These are phyloP conservation scores for Pherbina coryleti DNA, from an alignment of 2,888 invertebrate species.

Conservation along the genomic window DNA sequence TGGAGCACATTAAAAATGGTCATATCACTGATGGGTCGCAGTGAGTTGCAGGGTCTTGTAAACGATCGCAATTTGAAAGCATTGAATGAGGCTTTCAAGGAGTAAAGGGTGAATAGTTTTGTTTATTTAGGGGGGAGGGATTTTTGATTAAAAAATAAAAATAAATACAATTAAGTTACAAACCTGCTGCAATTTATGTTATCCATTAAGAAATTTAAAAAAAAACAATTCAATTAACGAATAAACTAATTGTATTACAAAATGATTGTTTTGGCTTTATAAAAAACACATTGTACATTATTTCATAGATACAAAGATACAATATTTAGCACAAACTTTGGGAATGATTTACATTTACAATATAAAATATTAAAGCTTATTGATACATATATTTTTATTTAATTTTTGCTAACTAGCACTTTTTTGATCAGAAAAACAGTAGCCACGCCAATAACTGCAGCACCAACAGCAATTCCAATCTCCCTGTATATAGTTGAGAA, in stretches of 20 bases:
- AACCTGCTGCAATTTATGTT: background rate
- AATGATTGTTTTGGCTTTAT: background rate
- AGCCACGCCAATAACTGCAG: conserved; percentile 59
- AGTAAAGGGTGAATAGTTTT: conserved; percentile 44
- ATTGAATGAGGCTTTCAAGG: conserved; percentile 73
- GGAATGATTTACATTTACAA: conserved; percentile 30
- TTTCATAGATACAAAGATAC: background rate
- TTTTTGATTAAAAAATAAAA: too few species aligned
- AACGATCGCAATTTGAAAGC: conserved; percentile 75
- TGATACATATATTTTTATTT: conserved; percentile 20
- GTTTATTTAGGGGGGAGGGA: background rate
- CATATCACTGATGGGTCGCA: conserved; percentile 82
- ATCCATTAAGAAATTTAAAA: background rate
- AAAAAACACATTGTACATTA: background rate
- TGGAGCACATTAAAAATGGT: conserved; percentile 95
- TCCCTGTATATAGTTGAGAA: conserved; percentile 52
- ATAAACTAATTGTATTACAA: conserved; percentile 3
- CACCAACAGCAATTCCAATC: conserved; percentile 60
- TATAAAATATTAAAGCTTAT: background rate
- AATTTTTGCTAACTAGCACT: conserved; percentile 40
- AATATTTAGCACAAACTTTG: background rate
- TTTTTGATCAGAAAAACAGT: conserved; percentile 57
- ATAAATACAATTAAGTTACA: background rate
- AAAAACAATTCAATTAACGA: background rate
- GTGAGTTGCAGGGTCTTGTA: conserved; percentile 75